Evolutionary conservation across 1,140 invertebrate species (phyloP).

Genomic region (Metopolophium dirhodum): DNA sequence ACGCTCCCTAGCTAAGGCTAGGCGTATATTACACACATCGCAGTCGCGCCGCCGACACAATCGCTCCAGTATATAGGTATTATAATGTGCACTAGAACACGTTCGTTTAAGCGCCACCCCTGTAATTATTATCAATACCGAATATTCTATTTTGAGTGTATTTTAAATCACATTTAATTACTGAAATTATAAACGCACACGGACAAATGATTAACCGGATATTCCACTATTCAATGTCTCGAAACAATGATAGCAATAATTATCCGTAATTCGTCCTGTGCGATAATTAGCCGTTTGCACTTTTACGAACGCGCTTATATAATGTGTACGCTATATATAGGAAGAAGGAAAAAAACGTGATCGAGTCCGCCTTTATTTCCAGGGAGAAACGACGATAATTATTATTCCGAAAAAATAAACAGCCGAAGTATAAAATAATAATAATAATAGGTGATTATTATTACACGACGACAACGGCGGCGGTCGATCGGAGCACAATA

Average conservation of each 20-base stretch:
- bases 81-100: conserved; percentile 33
- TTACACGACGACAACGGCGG: neutral
- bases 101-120: conserved; percentile 47
- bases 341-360: conserved; percentile 29
- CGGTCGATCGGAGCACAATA: neutral
- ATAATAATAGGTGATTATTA: conserved; percentile 39
- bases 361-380: conserved; percentile 48
- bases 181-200: conserved; percentile 55
- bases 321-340: neutral
- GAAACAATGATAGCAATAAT: conserved; percentile 55
- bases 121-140: conserved; percentile 56
- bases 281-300: conserved; percentile 57
- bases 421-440: neutral
- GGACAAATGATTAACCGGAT: conserved; percentile 40
- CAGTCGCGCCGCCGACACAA: neutral
- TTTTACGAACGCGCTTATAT: neutral
- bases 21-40: neutral
- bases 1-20: neutral
- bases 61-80: neutral
- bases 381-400: conserved; percentile 44
- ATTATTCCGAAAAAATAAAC: conserved; percentile 40
- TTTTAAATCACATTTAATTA: conserved; percentile 57
- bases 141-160: conserved; percentile 40
- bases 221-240: conserved; percentile 43
- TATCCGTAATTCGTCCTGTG: conserved; percentile 50